Conservation (phyloP, 2,888 invertebrate species). For the Agelastica alni region DNA sequence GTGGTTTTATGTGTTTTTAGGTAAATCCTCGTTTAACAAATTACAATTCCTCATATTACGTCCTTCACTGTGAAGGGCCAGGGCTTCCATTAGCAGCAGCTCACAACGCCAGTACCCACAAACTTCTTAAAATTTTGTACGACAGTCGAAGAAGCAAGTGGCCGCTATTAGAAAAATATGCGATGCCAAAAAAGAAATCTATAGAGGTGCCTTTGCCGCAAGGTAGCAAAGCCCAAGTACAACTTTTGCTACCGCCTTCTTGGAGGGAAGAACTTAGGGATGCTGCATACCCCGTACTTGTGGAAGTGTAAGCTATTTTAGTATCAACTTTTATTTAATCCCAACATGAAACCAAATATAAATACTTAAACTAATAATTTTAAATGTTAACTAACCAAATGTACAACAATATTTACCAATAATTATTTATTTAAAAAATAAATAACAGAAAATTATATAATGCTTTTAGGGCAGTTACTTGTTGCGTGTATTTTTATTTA, state of each 20-base stretch:
- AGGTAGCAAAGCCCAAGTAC: slow-evolving; percentile 86
- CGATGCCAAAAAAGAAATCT: slow-evolving; percentile 80
- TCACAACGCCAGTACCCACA: slow-evolving; percentile 76
- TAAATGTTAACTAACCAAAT: too few relatives aligned
- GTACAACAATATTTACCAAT: too few relatives aligned
- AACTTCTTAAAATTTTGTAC: slow-evolving; percentile 76
- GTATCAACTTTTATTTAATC: neutral
- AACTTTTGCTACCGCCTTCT: slow-evolving; percentile 84
- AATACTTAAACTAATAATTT: too few relatives aligned
- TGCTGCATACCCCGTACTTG: slow-evolving; percentile 85
- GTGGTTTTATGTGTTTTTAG: slow-evolving; percentile 36
- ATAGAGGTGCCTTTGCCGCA: slow-evolving; percentile 85
- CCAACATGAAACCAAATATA: too few relatives aligned
- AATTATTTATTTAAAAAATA: too few relatives aligned
- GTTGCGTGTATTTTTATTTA: too few relatives aligned
- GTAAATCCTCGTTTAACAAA: slow-evolving; percentile 50
- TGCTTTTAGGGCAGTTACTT: too few relatives aligned
- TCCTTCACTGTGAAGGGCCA: slow-evolving; percentile 90
- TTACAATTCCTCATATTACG: slow-evolving; percentile 61
- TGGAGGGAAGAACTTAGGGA: slow-evolving; percentile 85
- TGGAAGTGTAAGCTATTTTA: slow-evolving; percentile 79
- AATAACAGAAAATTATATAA: too few relatives aligned
- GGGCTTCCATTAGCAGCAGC: slow-evolving; percentile 84
- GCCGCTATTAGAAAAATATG: slow-evolving; percentile 73
- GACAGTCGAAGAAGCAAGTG: slow-evolving; percentile 65